Evolutionary conservation across 2,888 invertebrate species (phyloP).

Genomic region (Sinohyriopsis cumingii): DNA sequence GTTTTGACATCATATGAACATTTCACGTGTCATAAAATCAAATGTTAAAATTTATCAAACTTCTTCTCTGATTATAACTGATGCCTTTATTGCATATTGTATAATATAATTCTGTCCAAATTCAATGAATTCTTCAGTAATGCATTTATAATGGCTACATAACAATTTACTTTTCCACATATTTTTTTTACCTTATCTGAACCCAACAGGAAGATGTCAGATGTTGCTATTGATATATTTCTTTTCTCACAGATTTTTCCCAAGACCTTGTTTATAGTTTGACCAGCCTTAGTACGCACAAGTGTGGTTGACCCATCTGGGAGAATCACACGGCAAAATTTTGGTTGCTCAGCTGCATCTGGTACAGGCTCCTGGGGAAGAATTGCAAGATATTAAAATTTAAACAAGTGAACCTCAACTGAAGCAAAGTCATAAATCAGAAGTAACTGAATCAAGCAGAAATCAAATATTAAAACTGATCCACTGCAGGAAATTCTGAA

Average conservation of each 20-base stretch:
- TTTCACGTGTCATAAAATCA: too few species aligned
- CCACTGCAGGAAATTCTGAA: too few species aligned
- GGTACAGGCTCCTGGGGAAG: conserved; percentile 34
- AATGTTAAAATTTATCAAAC: too few species aligned
- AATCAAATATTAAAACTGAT: too few species aligned
- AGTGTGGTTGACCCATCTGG: conserved; percentile 95
- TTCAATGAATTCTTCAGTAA: too few species aligned
- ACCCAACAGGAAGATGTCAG: conserved; percentile 81
- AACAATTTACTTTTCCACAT: too few species aligned
- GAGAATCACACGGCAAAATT: conserved; percentile 79
- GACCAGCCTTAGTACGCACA: conserved; percentile 84
- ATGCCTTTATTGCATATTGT: too few species aligned
- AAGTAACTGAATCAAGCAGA: too few species aligned
- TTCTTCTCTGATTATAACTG: too few species aligned
- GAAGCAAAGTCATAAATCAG: neutral
- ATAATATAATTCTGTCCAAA: too few species aligned
- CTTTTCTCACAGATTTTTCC: conserved; percentile 87
- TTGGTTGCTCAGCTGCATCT: conserved; percentile 43
- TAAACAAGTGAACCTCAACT: neutral
- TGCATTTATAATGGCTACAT: too few species aligned
- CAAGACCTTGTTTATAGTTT: conserved; percentile 85
- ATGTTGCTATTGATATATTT: conserved; percentile 84
- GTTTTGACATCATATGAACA: too few species aligned
- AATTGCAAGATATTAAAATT: conserved; percentile 5
- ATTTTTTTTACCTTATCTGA: conserved; percentile 71